Base-by-base conservation (phyloP, 1,140 invertebrate genomes). In the Helicoverpa zea region DNA sequence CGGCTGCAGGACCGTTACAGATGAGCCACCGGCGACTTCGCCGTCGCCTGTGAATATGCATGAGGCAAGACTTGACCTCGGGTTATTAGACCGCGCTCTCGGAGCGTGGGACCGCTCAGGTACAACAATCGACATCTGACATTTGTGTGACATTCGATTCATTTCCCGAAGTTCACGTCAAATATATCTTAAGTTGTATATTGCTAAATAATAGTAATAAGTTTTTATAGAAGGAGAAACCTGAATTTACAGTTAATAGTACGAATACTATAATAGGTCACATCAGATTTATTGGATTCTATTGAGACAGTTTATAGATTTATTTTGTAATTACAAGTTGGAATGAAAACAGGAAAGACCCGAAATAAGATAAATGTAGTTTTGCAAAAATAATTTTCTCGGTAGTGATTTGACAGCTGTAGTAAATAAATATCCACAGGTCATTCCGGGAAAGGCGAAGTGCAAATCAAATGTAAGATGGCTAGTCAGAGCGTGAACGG, bases 1-100 rank as follows among this genome's bases (percentile, higher is more conserved):
- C 90, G 93, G 93, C 94, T 90, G 82, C 85, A 86, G 86, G 91
- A 93, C 93, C 92, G 92, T 94, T 95, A 94, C 92, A 91, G 92
- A 94, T 90, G 92, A 91, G 85, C 86, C 89, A 87, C 87, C 89
- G 83, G 78, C 78, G 85, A 85, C 82, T 87, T 77, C 61, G 18
- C 75, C 61, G 75, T 77, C 83, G 85, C 30, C 86, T 85, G 87
- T 94, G 93, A 94, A 94, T 94, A 94, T 94, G 92, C 93, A 94
- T 94, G 92, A 94, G 91, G 80, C 77, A 79, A 87, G 88, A 92
- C 83, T 93, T 91, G 93, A 94, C 93, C 93, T 94, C 92, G 92
- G 84, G 88, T 87, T 92, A 93, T 91, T 92, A 92, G 91, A 92
- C 82, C 83, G 83, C 85, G 87, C 81, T 75, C 87, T 85, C 85